Conservation (phyloP, 2,113 vertebrate genomes). For the Romanogobio albipinnatus region DNA sequence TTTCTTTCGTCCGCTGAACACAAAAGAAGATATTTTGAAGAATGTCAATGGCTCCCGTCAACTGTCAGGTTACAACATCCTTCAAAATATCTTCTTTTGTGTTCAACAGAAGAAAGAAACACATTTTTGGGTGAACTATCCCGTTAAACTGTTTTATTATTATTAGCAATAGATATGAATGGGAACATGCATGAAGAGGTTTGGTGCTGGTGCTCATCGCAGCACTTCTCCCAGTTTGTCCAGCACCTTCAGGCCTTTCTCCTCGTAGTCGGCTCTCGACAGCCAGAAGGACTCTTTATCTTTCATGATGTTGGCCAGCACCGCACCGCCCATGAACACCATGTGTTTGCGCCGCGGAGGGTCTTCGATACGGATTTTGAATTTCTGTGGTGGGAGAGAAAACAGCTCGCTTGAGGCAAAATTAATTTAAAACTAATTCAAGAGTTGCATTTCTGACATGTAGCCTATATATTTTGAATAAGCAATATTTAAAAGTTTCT, state of each 20-base stretch:
- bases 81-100: too few species aligned
- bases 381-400: slow-evolving; percentile 59
- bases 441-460: not conserved
- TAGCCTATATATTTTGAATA: not conserved
- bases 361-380: slow-evolving; percentile 72
- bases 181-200: not conserved
- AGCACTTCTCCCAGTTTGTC: slow-evolving; percentile 71
- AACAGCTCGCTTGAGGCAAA: not conserved
- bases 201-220: slow-evolving; percentile 16
- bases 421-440: not conserved
- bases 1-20: too few species aligned
- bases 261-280: slow-evolving; percentile 64
- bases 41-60: too few species aligned
- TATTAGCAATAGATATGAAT: too few species aligned
- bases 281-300: slow-evolving; percentile 72
- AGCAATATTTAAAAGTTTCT: not conserved
- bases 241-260: slow-evolving; percentile 69
- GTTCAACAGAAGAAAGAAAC: too few species aligned
- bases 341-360: slow-evolving; percentile 71
- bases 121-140: too few species aligned
- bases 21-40: too few species aligned
- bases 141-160: too few species aligned
- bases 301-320: slow-evolving; percentile 73
- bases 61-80: too few species aligned
- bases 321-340: slow-evolving; percentile 70